phyloP scores from a whole-genome alignment of 2,888 invertebrate genomes.

The Macaria liturata region DNA sequence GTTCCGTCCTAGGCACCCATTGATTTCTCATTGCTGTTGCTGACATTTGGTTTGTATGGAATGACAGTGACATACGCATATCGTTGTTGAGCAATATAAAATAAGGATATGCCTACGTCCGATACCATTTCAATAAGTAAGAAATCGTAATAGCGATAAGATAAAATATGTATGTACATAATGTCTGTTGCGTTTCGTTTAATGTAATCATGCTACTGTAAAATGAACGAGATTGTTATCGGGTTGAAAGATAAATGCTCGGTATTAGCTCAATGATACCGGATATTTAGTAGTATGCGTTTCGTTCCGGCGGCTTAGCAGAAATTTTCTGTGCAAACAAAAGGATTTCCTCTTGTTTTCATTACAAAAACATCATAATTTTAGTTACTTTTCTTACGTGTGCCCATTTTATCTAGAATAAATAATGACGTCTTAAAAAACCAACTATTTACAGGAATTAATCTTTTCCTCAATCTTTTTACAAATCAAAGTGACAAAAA shows the following conservation, averaged over 20 bases:
- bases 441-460: too few relatives aligned
- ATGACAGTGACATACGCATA: conserved; percentile 21
- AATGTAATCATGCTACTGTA: conserved; percentile 36
- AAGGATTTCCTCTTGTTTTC: too few relatives aligned
- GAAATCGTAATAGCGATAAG: conserved; percentile 33
- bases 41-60: conserved; percentile 14
- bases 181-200: conserved; percentile 29
- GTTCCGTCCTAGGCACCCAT: conserved; percentile 13
- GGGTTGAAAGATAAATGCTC: conserved; percentile 19
- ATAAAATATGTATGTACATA: conserved; percentile 26
- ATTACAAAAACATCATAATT: background rate
- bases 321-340: too few relatives aligned
- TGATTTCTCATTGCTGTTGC: conserved; percentile 15
- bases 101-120: conserved; percentile 19
- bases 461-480: too few relatives aligned
- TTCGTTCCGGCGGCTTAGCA: background rate
- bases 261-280: conserved; percentile 22
- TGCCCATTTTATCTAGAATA: too few relatives aligned
- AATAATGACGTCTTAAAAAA: too few relatives aligned
- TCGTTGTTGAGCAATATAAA: conserved; percentile 18
- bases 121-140: conserved; percentile 23
- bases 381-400: too few relatives aligned
- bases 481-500: conserved; percentile 2
- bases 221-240: conserved; percentile 26
- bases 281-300: conserved; percentile 16